phyloP scores from a whole-genome alignment of 2,888 invertebrate genomes.

The Junonia oenone region DNA sequence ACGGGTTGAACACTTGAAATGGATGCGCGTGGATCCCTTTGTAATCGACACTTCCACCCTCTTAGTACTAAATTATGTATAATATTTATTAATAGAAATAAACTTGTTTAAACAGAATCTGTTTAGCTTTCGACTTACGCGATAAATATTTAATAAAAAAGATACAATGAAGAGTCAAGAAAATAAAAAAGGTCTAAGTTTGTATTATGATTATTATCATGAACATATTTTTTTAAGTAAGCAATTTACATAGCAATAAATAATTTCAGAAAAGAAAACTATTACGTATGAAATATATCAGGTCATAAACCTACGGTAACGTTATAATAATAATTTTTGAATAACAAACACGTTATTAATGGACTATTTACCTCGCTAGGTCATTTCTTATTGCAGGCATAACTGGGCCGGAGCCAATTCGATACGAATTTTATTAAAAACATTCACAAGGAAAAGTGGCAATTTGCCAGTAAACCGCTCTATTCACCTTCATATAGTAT shows the following conservation, averaged over 20 bases:
- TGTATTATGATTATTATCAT: too few species aligned
- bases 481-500: background rate
- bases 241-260: background rate
- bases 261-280: background rate
- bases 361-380: slow-evolving; percentile 1
- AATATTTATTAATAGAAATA: too few species aligned
- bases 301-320: background rate
- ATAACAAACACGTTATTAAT: slow-evolving; percentile 8
- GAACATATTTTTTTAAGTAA: too few species aligned
- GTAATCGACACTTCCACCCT: background rate
- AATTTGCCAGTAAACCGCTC: slow-evolving; percentile 7
- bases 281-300: background rate
- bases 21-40: background rate
- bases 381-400: background rate
- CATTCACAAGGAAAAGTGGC: slow-evolving; percentile 5
- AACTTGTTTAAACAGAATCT: too few species aligned
- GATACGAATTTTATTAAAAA: slow-evolving; percentile 19
- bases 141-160: too few species aligned
- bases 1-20: background rate
- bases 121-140: too few species aligned
- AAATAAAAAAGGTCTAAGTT: too few species aligned
- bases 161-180: too few species aligned
- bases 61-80: too few species aligned
- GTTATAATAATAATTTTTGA: background rate
- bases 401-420: slow-evolving; percentile 24